Evolutionary conservation across 1,140 invertebrate species (phyloP), one percentile per base, ranked within the genome.

Genomic region (Leptinotarsa lineolata): DNA sequence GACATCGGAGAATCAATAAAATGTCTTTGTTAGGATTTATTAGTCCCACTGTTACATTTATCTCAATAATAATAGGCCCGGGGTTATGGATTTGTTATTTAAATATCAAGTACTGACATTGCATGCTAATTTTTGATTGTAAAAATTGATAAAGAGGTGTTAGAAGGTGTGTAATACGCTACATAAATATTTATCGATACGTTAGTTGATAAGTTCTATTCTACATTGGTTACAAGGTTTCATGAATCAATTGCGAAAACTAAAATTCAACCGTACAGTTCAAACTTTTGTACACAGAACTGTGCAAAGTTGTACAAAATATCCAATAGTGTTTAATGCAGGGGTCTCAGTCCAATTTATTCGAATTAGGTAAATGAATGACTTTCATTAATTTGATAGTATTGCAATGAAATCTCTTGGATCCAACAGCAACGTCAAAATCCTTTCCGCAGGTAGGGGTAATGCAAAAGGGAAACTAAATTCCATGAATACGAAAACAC

Each of bases 81-180:
- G 48, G 48, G 48, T 16, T 54, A 54, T 54, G n/a, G 15, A 15
- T 54, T 15, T 54, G n/a, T 54, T 54, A 54, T 54, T 15, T 16
- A 16, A 16, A 16, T 15, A 15, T 54, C 48, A 16, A 16, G 15
- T 15, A 54, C 48, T 54, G 48, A 54, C 48, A 54, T 54, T 54
- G 48, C 48, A 54, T 54, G 48, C 48, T 16, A 18, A 54, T 54
- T n/a, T 54, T 54, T 18, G 48, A 54, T 54, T 18, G 48, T 54
- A 54, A 54, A 54, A 54, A 54, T 54, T 54, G 48, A 54, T 54
- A 54, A 54, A 54, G n/a, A 54, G 48, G 48, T 54, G 48, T 54
- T 54, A 18, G 48, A 54, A 54, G 48, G 48, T 54, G 48, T 54
- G 48, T 54, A 54, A 54, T 54, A 16, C 48, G 48, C 48, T 54